Conservation (phyloP, 2,888 invertebrate species). For the Eristalinus aeneus region DNA sequence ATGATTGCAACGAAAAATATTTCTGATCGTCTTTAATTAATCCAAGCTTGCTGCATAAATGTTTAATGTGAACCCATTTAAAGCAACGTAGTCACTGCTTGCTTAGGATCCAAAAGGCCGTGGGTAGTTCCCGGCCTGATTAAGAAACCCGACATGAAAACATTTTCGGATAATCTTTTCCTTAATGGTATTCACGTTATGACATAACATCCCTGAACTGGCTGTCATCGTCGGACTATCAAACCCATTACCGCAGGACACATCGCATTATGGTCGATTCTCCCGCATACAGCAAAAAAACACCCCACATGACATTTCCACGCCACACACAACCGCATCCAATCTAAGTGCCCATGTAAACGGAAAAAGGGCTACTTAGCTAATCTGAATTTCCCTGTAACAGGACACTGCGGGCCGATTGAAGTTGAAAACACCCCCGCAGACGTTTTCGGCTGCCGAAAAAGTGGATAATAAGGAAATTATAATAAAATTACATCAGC, state of each 20-base stretch:
- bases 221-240: not conserved
- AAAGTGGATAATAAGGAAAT: not conserved
- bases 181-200: not conserved
- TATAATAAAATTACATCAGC: slow-evolving; percentile 1
- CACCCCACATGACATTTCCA: not conserved
- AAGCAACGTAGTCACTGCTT: not conserved
- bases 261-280: not conserved
- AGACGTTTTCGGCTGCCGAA: not conserved
- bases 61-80: not conserved
- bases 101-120: not conserved
- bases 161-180: not conserved
- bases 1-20: too few species aligned
- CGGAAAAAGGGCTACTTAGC: slow-evolving; percentile 3
- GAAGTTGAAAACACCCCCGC: not conserved
- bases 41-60: not conserved
- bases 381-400: slow-evolving; percentile 17
- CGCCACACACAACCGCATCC: not conserved
- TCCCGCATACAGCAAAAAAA: not conserved
- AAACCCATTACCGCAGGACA: slow-evolving; percentile 1
- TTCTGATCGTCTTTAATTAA: too few species aligned
- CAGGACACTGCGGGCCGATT: slow-evolving; percentile 10
- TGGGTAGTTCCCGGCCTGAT: not conserved
- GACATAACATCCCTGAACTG: slow-evolving; percentile 9
- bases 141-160: not conserved
- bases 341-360: slow-evolving; percentile 34